Percentiles rank a stretch among this genome's conserved stretches.
Evolutionary conservation across 2,888 invertebrate genomes (phyloP).

Genomic region (Drosophila longiperda): DNA sequence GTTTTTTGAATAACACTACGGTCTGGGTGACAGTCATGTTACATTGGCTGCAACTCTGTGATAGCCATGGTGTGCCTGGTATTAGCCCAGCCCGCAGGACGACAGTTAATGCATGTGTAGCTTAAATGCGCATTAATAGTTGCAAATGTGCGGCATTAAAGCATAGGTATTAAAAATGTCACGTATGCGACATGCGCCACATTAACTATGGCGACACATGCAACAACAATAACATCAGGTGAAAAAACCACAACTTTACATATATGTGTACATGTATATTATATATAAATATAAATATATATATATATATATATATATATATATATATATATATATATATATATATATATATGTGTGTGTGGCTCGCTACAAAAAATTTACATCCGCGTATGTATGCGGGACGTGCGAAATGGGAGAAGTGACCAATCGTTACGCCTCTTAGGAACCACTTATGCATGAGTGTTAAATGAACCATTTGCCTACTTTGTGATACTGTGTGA

Average conservation of each 20-base stretch:
- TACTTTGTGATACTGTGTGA: conserved; percentile 43
- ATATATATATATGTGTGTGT: conserved; percentile 17
- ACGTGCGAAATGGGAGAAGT: conserved; percentile 37
- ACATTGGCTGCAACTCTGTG: conserved; percentile 21
- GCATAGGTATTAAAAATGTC: conserved; percentile 78
- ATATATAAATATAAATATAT: background rate
- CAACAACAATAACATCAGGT: conserved; percentile 48
- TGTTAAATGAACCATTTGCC: conserved; percentile 56
- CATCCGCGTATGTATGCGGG: conserved; percentile 59
- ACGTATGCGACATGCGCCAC: conserved; percentile 79
- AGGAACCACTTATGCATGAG: conserved; percentile 40
- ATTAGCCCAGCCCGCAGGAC: conserved; percentile 30
- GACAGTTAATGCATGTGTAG: conserved; percentile 75
- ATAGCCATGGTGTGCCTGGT: conserved; percentile 13
- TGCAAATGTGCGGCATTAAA: conserved; percentile 79
- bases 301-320: conserved; percentile 26
- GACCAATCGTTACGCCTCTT: conserved; percentile 63
- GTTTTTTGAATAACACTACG: conserved; percentile 41
- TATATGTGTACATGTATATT: background rate
- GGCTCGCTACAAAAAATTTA: conserved; percentile 38
- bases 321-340: conserved; percentile 8
- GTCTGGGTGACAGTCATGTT: conserved; percentile 21
- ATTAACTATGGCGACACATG: conserved; percentile 72
- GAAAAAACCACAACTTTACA: background rate
- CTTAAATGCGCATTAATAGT: conserved; percentile 79